These are phyloP conservation scores for Lepus europaeus DNA, from an alignment of 2,113 vertebrate species.

Conservation along the genomic window DNA sequence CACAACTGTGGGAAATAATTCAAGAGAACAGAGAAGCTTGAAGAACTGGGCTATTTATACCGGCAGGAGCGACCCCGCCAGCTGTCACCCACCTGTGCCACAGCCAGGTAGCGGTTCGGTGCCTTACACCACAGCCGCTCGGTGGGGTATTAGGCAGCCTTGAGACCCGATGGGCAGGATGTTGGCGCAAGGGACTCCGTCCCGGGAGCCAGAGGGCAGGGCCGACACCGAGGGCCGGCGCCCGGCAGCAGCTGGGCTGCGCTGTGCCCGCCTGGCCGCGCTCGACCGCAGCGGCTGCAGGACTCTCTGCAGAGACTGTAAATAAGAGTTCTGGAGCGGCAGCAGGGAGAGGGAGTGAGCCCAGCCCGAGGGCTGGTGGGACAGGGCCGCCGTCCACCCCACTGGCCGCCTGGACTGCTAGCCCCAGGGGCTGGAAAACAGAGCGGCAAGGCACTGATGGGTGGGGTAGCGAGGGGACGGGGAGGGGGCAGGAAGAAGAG, in stretches of 20 bases:
- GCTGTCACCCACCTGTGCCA: not conserved
- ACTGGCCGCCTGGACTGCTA: not conserved
- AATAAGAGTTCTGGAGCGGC: not conserved
- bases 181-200: not conserved
- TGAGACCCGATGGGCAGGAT: not conserved
- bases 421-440: not conserved
- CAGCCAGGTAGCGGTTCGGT: not conserved
- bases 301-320: not conserved
- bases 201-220: not conserved
- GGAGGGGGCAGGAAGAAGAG: not conserved
- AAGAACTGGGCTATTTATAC: slow-evolving; percentile 29
- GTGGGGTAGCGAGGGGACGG: too few relatives aligned
- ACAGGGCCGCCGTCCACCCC: not conserved
- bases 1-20: not conserved
- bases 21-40: not conserved
- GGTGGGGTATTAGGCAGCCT: not conserved
- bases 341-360: not conserved
- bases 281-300: not conserved
- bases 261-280: rapidly evolving
- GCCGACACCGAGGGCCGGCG: not conserved
- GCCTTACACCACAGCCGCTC: not conserved
- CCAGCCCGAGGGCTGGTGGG: not conserved
- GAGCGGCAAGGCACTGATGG: not conserved
- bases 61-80: not conserved
- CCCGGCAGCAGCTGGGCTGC: not conserved